phyloP scores from a whole-genome alignment of 2,888 invertebrate species.

The Dryomyza anilis region DNA sequence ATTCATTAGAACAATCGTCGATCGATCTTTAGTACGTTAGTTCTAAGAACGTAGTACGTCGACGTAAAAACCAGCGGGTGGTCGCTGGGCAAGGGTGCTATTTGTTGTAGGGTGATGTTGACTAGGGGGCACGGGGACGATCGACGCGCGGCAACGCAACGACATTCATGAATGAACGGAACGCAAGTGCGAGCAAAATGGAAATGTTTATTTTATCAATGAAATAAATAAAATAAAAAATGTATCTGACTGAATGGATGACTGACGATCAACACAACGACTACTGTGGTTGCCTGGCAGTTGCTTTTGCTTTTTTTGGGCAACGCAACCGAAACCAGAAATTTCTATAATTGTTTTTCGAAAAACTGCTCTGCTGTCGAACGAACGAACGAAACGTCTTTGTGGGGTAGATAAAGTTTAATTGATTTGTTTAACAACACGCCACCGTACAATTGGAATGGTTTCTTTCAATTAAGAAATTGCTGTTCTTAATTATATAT shows the following conservation, averaged over 20 bases:
- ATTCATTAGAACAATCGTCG: too few relatives aligned
- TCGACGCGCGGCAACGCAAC: neutral
- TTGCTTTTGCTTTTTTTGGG: too few relatives aligned
- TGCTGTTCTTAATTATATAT: too few relatives aligned
- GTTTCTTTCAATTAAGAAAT: too few relatives aligned
- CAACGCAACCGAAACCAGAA: neutral
- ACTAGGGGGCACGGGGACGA: neutral
- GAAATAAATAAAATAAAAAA: constrained; percentile 15
- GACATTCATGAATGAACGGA: constrained; percentile 8
- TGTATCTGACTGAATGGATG: neutral
- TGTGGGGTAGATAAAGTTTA: constrained; percentile 12
- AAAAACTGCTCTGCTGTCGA: neutral
- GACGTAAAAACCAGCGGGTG: too few relatives aligned
- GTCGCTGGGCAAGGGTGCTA: too few relatives aligned
- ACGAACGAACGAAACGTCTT: neutral
- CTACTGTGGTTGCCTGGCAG: neutral
- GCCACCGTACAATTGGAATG: too few relatives aligned
- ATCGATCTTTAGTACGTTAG: too few relatives aligned
- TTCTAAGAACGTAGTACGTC: too few relatives aligned
- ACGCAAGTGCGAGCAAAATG: neutral
- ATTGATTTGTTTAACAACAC: constrained; percentile 20
- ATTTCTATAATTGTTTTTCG: constrained; percentile 3
- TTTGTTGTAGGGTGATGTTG: neutral
- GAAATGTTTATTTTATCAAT: constrained; percentile 25
- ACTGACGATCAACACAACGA: neutral